Base-by-base conservation (phyloP, 2,113 vertebrate genomes). In the Nycticorax nycticorax region DNA sequence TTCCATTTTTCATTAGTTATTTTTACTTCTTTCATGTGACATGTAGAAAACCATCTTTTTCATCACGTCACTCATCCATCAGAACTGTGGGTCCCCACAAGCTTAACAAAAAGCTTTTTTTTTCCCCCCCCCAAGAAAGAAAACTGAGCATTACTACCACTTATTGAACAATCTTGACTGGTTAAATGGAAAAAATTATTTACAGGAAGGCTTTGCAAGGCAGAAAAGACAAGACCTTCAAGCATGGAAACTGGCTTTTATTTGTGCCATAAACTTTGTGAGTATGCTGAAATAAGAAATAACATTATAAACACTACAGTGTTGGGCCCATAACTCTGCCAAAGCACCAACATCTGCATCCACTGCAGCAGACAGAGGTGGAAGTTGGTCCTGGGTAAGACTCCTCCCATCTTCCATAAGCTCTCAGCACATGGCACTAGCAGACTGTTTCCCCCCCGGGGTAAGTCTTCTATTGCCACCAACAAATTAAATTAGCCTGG, bases 221-320 rank as follows among this genome's bases (percentile, higher is more conserved):
- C 45, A 85, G 79, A 56, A 45, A 64, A 66, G 64, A 32, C 9
- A 69, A 85, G 67, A 45, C 14, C 57, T 59, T 73, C 16, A 39
- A 26, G 57, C 47, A 53, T 41, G 56, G 20, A 18, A 86, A 68
- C 2, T 27, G 52, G 8, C 8, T 67, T 91, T 77, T 71, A 20
- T 48, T 53, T 43, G 2, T 53, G n/a, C 45, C 62, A 37, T 24
- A 55, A 66, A 66, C 6, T 5, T 43, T 14, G 59, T 27, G 55
- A 57, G 56, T 14, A 27, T 3, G 9, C 33, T 78, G 41, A 71
- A 75, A 39, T 14, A 26, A 37, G 26, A 88, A 76, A 33, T 56
- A 50, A 68, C 0, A 2, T 33, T 55, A 9, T 4, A 60, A 39
- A 35, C 0, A 0, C 35, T 69, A 27, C 27, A 16, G 48, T 5